Base-by-base conservation (phyloP, 2,888 invertebrate species). In the Magallana nippona region DNA sequence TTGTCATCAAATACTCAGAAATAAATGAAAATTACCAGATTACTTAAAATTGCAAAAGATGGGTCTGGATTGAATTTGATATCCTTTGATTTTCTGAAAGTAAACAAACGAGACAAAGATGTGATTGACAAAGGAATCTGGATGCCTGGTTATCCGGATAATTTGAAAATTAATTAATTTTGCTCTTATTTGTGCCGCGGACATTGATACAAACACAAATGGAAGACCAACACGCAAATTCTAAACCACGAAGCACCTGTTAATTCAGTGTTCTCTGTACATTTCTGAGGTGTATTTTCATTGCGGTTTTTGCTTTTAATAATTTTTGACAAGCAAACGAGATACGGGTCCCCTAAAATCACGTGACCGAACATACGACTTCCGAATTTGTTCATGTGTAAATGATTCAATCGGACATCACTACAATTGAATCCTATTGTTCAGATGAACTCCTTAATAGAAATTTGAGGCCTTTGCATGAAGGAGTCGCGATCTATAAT, bases 351-450 rank as follows among this genome's bases (percentile, higher is more conserved):
- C 15, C 71, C 15, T 5, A 71, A 71, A 32, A 71, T 71, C 71
- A 71, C 71, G 71, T 71, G 71, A 71, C 32, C 2, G 32, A 71
- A 71, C 71, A 27, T 71, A 32, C 71, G 71, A 71, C 71, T 71
- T 71, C 71, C 71, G 71, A 71, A 71, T 71, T 71, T 71, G 71
- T 71, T 71, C 71, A 71, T 71, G 71, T 71, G 32, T 71, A 27
- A 71, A 71, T 71, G 71, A 71, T 71, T 27, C 71, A 71, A 71
- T 15, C 71, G 32, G 71, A 71, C 71, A 71, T 71, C 71, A 71
- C 27, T 32, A 71, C 71, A 71, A 71, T 71, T 71, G 71, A 71
- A 71, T 71, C 71, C 71, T 71, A 27, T 71, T 71, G 71, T 71
- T 71, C 32, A 32, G 27, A 10, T 71, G 71, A 71, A 27, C 71